Percentiles rank a stretch among this genome's conserved stretches.
These are phyloP conservation scores for Amiota communis DNA, from an alignment of 2,888 invertebrate genomes.

Conservation along the genomic window DNA sequence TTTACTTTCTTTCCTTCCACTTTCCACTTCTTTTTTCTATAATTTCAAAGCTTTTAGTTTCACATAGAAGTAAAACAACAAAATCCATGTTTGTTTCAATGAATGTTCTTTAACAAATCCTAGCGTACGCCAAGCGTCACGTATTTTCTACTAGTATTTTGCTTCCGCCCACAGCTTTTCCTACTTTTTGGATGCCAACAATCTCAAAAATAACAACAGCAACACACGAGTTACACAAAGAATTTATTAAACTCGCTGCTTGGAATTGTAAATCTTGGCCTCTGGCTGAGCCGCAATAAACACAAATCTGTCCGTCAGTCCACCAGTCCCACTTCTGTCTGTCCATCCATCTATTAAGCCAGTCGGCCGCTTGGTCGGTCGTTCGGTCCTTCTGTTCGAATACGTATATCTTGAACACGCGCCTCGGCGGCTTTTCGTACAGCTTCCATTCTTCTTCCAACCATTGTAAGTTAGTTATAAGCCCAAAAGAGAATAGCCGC, in stretches of 20 bases:
- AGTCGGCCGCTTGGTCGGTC: background rate
- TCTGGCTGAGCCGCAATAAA: conserved; percentile 62
- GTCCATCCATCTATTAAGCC: conserved; percentile 10
- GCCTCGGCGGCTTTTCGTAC: too few relatives aligned
- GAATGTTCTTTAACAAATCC: background rate
- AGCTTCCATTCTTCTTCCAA: too few relatives aligned
- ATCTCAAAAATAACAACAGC: background rate
- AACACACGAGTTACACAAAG: conserved; percentile 1
- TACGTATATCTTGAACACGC: too few relatives aligned
- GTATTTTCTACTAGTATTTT: conserved; percentile 45
- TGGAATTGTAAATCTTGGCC: conserved; percentile 64
- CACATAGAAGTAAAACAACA: background rate
- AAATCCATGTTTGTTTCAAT: conserved; percentile 25
- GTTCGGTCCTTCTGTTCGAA: background rate
- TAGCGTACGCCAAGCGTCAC: conserved; percentile 17
- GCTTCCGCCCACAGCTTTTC: conserved; percentile 64
- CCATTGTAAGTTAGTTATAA: too few relatives aligned
- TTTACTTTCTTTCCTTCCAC: background rate
- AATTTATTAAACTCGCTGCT: conserved; percentile 67
- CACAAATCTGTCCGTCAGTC: conserved; percentile 54
- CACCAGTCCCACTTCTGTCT: conserved; percentile 33
- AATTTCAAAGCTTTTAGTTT: background rate
- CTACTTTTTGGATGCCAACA: conserved; percentile 54
- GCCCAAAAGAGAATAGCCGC: too few relatives aligned
- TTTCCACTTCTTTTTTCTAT: conserved; percentile 2